Evolutionary conservation across 92 coral and sea anemone species (phyloP), one percentile per base, ranked within the genome.

Genomic region (Pocillopora meandrina): DNA sequence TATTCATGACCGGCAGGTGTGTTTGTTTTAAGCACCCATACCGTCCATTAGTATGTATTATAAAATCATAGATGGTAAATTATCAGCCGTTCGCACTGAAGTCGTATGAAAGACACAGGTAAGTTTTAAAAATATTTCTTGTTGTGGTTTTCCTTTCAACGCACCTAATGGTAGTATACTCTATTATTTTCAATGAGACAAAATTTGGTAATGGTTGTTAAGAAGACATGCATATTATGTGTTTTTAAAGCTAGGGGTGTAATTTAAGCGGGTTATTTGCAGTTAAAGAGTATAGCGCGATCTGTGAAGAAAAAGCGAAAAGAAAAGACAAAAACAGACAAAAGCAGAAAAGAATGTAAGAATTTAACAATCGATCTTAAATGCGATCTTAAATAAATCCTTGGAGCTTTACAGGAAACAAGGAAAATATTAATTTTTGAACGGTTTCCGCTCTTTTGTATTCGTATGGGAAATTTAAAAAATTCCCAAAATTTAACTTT

Each of bases 1-100:
- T 70, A 71, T 71, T 71, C 12, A 13, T 33, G 36, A 60, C 18
- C 12, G 31, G 85, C 85, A 81, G 85, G 59, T 81, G 85, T 70
- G 23, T 81, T 81, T 81, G 8, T 15, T 42, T 12, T 5, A 26
- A 26, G 31, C 31, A 26, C 31, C 31, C 31, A 26, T 26, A 26
- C 31, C 31, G 31, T 26, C 31, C 31, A 26, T 26, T 26, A 9
- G 36, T 70, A 56, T 4, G 26, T 36, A 59, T 8, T 19, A 34
- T 47, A 31, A 70, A 57, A 72, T 71, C 49, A 52, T 65, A 5
- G 61, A 26, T 55, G 59, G 10, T 58, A 36, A 76, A 19, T 35
- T 63, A 59, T 81, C 59, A n/a, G 5, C 4, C 8, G 5, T 42
- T 42, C 52, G 52, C 52, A 16, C 19, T 10, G 74, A 33, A 36